Conservation (phyloP, 2,113 vertebrate genomes). For the Phyllopteryx taeniolatus region DNA sequence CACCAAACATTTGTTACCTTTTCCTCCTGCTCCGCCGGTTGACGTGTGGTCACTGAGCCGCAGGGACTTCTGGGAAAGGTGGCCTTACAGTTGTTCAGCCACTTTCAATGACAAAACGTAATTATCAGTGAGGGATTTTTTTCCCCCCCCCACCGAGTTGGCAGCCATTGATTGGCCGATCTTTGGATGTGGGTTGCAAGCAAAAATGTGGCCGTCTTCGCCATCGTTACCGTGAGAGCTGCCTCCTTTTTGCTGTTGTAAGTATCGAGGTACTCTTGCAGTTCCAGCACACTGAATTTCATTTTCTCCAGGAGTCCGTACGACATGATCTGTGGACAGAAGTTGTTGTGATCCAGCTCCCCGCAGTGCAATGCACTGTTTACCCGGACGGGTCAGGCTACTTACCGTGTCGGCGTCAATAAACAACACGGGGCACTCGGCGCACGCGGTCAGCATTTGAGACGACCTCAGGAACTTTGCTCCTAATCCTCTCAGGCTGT, state of each 20-base stretch:
- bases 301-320: slow-evolving; percentile 95
- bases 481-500: slow-evolving; percentile 88
- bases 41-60: slow-evolving; percentile 59
- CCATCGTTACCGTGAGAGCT: slow-evolving; percentile 81
- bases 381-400: slow-evolving; percentile 4
- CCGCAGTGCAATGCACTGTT: not conserved
- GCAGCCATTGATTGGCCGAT: no score
- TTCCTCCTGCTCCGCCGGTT: slow-evolving; percentile 82
- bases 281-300: slow-evolving; percentile 95
- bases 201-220: not conserved
- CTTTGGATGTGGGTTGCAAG: no score
- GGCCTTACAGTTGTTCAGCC: slow-evolving; percentile 91
- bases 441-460: slow-evolving; percentile 89
- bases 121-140: not conserved
- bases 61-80: slow-evolving; percentile 82
- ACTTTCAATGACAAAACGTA: slow-evolving; percentile 69
- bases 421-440: slow-evolving; percentile 91
- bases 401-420: slow-evolving; percentile 96
- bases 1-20: slow-evolving; percentile 73
- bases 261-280: slow-evolving; percentile 96
- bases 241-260: slow-evolving; percentile 95
- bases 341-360: not conserved
- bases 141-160: no score
- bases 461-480: slow-evolving; percentile 93
- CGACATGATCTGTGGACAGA: slow-evolving; percentile 83